Evolutionary conservation across 2,888 invertebrate genomes (phyloP), one percentile per base, ranked within the genome.

Genomic region (Lordiphosa fenestrarum): DNA sequence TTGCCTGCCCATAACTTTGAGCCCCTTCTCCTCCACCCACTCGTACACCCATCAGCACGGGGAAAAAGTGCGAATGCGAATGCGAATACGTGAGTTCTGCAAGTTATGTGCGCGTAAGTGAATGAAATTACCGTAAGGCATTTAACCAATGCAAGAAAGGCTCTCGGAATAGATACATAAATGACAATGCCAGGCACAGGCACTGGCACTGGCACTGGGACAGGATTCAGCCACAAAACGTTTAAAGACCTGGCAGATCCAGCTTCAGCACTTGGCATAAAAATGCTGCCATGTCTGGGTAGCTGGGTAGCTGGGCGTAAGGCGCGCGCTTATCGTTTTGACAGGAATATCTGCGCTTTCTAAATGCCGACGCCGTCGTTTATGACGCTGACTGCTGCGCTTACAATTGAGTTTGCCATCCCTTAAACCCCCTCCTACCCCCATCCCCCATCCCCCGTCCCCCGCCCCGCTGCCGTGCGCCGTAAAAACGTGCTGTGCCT

Each of bases 111-210:
- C 76, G 78, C 73, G 75, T 87, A 87, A 87, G 87, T 87, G 88
- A 87, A 87, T 87, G 87, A 86, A 87, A 87, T 72, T 84, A 86
- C 86, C 87, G 77, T 80, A 84, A 87, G 86, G 88, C 82, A 86
- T 86, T 87, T 86, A 82, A 75, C 80, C 80, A 83, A 84, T 83
- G 83, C 85, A 82, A 56, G 71, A 74, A 76, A 69, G 63, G 50
- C 68, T 63, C 73, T 52, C 51, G 69, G 80, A 84, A 84, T 77
- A 85, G 84, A 81, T 81, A 76, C 80, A 82, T 84, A 81, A 78
- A 74, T 77, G 82, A 84, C 85, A 74, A 73, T 85, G 81, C 68
- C 73, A 73, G 62, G 54, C 47, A 35, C 35, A 25, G 33, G 7
- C 21, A 25, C 35, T 36, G 33, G 7, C 47, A 35, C 35, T 37